Percentiles rank a stretch among this genome's conserved stretches.
Evolutionary conservation across 23 tunicate genomes (phyloP).

Genomic region (Halocynthia aurantium): DNA sequence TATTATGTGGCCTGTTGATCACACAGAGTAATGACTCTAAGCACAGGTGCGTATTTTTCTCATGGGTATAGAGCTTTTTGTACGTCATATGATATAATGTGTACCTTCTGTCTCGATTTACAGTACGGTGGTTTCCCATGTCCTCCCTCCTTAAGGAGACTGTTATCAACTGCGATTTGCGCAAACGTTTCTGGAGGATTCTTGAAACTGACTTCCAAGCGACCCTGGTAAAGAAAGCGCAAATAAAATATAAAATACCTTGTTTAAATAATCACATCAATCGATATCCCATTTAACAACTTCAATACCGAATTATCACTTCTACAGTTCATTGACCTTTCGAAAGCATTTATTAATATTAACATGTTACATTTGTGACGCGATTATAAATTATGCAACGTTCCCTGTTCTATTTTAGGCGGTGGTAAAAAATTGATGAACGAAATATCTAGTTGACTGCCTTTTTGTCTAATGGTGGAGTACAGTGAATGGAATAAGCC

Average conservation of each 20-base stretch:
- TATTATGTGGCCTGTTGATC: neutral
- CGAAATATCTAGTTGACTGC: too few species aligned
- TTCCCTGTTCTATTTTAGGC: too few species aligned
- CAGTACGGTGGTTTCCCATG: conserved; percentile 68
- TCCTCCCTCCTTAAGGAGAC: conserved; percentile 56
- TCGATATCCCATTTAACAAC: neutral
- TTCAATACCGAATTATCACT: neutral
- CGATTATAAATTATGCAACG: too few species aligned
- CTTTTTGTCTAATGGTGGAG: too few species aligned
- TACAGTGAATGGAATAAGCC: too few species aligned
- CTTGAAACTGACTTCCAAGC: conserved; percentile 38
- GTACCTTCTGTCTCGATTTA: conserved; percentile 55
- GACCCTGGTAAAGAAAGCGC: conserved; percentile 32
- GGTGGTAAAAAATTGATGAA: too few species aligned
- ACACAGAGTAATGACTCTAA: neutral
- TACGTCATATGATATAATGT: neutral
- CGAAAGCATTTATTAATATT: too few species aligned
- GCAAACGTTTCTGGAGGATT: conserved; percentile 38
- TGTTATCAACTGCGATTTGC: conserved; percentile 38
- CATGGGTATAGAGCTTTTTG: neutral
- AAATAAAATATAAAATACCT: neutral
- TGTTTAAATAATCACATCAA: too few species aligned
- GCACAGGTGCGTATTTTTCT: neutral
- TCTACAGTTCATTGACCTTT: neutral
- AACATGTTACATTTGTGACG: too few species aligned